phyloP scores from a whole-genome alignment of 2,888 invertebrate genomes.

The Linnaemya vulpina region DNA sequence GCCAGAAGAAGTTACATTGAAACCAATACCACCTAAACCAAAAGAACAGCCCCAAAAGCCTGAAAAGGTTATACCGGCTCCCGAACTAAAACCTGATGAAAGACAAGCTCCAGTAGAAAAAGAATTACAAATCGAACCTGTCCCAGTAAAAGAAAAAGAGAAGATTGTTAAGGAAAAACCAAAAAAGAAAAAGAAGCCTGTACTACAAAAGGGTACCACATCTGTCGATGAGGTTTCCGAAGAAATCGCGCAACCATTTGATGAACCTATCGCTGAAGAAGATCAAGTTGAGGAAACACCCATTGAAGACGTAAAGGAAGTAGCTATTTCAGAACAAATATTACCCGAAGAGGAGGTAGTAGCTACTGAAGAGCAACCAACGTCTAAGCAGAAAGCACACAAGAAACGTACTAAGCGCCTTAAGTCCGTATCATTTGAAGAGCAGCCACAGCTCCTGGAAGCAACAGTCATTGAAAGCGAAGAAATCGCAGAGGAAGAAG shows the following conservation, averaged over 20 bases:
- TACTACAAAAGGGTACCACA: conserved; percentile 79
- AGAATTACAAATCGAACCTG: conserved; percentile 76
- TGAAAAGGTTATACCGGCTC: conserved; percentile 77
- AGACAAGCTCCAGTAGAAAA: conserved; percentile 78
- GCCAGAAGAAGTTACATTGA: conserved; percentile 82
- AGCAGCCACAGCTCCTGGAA: conserved; percentile 80
- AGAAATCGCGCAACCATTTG: conserved; percentile 81
- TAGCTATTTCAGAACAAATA: conserved; percentile 81
- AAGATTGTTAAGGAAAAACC: conserved; percentile 82
- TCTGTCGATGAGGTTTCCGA: conserved; percentile 81
- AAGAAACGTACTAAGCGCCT: conserved; percentile 81
- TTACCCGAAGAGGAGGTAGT: conserved; percentile 79
- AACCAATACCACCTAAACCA: conserved; percentile 81
- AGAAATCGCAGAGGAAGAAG: conserved; percentile 77
- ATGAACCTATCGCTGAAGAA: conserved; percentile 80
- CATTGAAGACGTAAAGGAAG: conserved; percentile 79
- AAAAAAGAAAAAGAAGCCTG: conserved; percentile 80
- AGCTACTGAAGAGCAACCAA: conserved; percentile 75
- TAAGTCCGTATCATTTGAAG: conserved; percentile 80
- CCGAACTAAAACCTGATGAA: conserved; percentile 78
- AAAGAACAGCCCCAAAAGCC: conserved; percentile 77
- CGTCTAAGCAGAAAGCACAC: conserved; percentile 80
- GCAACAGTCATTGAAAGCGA: conserved; percentile 79
- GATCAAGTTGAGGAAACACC: conserved; percentile 80
- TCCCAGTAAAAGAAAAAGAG: conserved; percentile 79